Evolutionary conservation across 2,797 vertebrate species (phyloP).

Genomic region (Numenius phaeopus): DNA sequence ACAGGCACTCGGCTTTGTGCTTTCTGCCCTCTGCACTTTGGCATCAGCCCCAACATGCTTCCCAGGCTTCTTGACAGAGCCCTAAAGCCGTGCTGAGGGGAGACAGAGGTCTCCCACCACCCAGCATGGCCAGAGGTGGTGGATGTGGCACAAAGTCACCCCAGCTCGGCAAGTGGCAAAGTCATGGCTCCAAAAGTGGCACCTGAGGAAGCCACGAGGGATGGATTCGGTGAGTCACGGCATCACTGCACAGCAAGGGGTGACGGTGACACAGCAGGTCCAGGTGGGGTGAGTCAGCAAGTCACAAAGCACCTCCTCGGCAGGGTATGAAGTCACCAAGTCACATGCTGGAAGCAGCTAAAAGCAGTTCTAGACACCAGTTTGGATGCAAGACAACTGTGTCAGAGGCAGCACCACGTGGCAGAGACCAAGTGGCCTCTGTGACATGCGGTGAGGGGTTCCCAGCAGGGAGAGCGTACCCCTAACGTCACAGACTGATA

Average conservation of each 20-base stretch:
- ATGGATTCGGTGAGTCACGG: accelerated
- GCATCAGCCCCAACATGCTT: neutral
- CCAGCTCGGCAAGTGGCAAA: accelerated
- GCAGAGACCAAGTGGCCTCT: neutral
- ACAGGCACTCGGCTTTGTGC: neutral
- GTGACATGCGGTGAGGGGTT: accelerated
- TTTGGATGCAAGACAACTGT: neutral
- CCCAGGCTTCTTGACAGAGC: neutral
- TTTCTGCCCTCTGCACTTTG: neutral
- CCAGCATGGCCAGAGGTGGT: accelerated
- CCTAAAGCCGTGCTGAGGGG: neutral
- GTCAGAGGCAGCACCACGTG: neutral
- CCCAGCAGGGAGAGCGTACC: neutral
- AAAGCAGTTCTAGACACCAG: neutral
- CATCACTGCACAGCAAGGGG: neutral
- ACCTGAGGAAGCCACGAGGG: neutral
- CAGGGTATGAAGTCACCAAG: neutral
- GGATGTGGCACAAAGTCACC: neutral
- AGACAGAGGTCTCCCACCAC: neutral
- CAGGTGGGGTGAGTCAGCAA: neutral
- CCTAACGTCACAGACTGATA: neutral
- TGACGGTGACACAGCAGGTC: neutral
- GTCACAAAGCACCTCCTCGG: neutral
- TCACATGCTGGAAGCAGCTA: neutral
- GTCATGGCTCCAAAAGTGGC: neutral